These are phyloP conservation scores for Tringa solitaria DNA, from an alignment of 2,113 vertebrate species.

Conservation along the genomic window DNA sequence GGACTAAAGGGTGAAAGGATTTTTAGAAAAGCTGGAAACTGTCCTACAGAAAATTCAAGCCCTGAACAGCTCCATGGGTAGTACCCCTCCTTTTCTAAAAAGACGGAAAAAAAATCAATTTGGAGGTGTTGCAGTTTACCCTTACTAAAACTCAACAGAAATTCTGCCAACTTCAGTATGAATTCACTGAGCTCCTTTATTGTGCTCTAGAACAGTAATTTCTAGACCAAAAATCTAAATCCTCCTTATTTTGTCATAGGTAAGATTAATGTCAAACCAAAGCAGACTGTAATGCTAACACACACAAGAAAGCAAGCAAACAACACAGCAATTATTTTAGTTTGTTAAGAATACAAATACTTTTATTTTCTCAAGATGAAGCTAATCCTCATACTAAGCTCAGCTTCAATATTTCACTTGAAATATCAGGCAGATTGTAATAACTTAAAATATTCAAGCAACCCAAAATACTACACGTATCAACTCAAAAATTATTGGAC, in stretches of 20 bases:
- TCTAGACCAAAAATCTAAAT: background rate
- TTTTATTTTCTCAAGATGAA: background rate
- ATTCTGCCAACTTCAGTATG: background rate
- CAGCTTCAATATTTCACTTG: background rate
- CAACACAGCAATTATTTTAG: background rate
- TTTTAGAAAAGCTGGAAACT: background rate
- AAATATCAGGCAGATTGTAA: background rate
- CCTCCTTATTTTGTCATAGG: background rate
- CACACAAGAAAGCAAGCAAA: background rate
- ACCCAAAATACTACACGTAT: background rate
- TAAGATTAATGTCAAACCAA: background rate
- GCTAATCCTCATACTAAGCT: background rate
- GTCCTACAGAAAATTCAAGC: background rate
- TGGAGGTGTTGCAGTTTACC: background rate
- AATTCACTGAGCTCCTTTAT: background rate
- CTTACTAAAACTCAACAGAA: background rate
- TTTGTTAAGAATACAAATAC: background rate
- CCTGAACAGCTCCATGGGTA: background rate
- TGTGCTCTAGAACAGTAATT: background rate
- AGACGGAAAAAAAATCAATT: fast-evolving
- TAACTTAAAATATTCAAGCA: background rate
- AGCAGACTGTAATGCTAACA: background rate
- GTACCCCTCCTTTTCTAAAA: background rate
- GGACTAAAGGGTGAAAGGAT: background rate
- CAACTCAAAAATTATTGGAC: background rate